Conservation (phyloP, 2,888 invertebrate species). For the Stenodema calcarata region DNA sequence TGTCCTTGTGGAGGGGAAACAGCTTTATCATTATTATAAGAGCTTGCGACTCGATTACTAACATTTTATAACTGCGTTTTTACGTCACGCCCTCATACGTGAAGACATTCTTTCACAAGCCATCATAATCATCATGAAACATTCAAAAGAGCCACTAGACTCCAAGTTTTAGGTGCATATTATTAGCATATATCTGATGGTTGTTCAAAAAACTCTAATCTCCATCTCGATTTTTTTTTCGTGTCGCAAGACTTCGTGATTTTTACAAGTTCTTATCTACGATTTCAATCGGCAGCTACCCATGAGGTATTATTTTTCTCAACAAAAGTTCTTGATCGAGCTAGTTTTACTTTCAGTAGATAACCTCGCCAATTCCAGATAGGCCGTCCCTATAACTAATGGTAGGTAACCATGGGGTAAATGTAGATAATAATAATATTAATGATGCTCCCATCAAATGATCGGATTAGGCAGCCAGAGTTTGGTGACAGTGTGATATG, state of each 20-base stretch:
- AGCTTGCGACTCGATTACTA: background rate
- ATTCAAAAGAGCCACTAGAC: background rate
- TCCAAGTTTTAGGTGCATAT: background rate
- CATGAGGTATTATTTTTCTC: background rate
- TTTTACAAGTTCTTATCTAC: background rate
- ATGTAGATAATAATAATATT: too few species aligned
- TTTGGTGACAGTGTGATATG: too few species aligned
- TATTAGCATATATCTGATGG: background rate
- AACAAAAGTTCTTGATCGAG: too few species aligned
- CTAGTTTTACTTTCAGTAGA: too few species aligned
- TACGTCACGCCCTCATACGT: background rate
- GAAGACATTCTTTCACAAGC: background rate
- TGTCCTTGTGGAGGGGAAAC: background rate
- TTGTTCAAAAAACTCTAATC: background rate
- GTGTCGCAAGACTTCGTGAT: background rate
- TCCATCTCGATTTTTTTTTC: background rate
- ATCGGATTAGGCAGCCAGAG: too few species aligned
- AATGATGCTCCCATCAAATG: too few species aligned
- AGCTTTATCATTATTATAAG: background rate
- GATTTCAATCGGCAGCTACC: background rate
- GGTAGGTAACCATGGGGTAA: too few species aligned
- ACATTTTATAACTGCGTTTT: background rate
- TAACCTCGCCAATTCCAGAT: too few species aligned
- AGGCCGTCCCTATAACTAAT: too few species aligned
- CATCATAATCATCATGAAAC: background rate